These are phyloP conservation scores for Tretioscincus oriximinensis DNA, from an alignment of 2,113 vertebrate genomes.

Conservation along the genomic window DNA sequence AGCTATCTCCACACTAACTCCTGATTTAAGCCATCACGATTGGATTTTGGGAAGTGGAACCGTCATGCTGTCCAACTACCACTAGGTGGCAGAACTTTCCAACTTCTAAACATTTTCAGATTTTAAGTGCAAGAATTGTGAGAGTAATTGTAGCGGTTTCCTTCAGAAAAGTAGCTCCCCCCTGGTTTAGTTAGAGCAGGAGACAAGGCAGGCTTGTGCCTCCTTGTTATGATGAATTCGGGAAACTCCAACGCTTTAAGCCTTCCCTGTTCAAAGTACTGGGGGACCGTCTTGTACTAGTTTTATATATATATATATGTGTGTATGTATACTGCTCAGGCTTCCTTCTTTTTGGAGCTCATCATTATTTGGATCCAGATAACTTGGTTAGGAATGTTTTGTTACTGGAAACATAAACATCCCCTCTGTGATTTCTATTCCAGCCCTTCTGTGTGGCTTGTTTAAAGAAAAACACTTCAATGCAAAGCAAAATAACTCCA, in stretches of 20 bases:
- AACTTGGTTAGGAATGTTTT: background rate
- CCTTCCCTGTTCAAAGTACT: too few species aligned
- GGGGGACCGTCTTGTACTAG: too few species aligned
- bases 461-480: background rate
- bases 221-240: background rate
- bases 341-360: background rate
- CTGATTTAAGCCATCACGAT: too few species aligned
- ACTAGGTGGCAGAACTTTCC: slow-evolving; percentile 48
- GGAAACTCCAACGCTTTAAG: too few species aligned
- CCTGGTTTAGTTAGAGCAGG: too few species aligned
- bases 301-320: too few species aligned
- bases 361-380: background rate
- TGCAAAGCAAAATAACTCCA: background rate
- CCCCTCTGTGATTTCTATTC: background rate
- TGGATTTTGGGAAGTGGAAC: too few species aligned
- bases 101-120: background rate
- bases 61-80: too few species aligned
- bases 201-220: background rate
- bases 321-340: too few species aligned
- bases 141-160: too few species aligned
- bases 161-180: background rate
- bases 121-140: too few species aligned
- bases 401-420: background rate
- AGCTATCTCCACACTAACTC: too few species aligned
- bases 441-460: background rate